phyloP scores from a whole-genome alignment of 2,888 invertebrate species.

The Sarcophaga subvicina region DNA sequence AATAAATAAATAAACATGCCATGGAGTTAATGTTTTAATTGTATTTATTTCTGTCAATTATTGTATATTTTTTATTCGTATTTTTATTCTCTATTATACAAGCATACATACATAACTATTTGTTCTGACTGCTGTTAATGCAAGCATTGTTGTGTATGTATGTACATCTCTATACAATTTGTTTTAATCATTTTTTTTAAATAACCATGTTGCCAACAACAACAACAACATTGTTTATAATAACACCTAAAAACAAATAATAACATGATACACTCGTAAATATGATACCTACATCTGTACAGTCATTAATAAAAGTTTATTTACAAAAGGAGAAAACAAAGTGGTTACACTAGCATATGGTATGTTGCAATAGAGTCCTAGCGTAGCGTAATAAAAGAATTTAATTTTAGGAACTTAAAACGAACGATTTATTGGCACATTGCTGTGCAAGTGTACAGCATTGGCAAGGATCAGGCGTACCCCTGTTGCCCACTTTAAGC shows the following conservation, averaged over 20 bases:
- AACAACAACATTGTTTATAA: not conserved
- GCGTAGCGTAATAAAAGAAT: too few species aligned
- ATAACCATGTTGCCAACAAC: not conserved
- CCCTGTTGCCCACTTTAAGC: too few species aligned
- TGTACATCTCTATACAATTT: conserved; percentile 4
- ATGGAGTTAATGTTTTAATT: conserved; percentile 58
- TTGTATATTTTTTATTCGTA: not conserved
- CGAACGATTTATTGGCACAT: too few species aligned
- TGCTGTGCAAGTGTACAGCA: too few species aligned
- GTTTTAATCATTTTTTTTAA: conserved; percentile 5
- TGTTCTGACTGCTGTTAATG: too few species aligned
- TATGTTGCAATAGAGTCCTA: too few species aligned
- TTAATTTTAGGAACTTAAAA: too few species aligned
- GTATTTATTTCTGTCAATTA: conserved; percentile 60
- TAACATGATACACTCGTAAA: not conserved
- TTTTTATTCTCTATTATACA: not conserved
- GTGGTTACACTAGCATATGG: too few species aligned
- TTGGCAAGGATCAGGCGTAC: too few species aligned
- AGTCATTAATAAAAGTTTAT: not conserved
- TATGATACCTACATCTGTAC: not conserved
- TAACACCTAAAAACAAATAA: not conserved
- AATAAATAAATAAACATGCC: not conserved
- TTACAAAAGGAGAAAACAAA: not conserved
- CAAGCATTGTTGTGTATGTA: not conserved
- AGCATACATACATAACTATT: too few species aligned